Base-by-base conservation (phyloP, 2,888 invertebrate species). In the Bombylius major region DNA sequence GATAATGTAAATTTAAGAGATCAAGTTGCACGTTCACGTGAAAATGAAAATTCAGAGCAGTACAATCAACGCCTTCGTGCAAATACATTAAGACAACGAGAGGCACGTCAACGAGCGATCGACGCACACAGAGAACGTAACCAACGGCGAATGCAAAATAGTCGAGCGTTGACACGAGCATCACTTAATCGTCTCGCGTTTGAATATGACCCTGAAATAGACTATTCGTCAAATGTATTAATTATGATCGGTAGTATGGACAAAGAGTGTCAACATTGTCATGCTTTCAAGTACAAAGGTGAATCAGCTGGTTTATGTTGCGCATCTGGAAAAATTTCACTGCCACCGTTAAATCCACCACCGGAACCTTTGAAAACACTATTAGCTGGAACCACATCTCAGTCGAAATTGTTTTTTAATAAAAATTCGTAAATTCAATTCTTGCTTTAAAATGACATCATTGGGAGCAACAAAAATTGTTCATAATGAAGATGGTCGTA, bases 221-320 rank as follows among this genome's bases (percentile, higher is more conserved):
- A 66, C 53, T 64, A 66, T 61, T 65, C 63, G 60, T 61, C 64
- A 62, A 62, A 66, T 62, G 58, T 64, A 62, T 64, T 62, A 61
- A 63, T 65, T 58, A 62, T 57, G 62, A 66, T 68, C 62, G 63
- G 63, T 59, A 58, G 53, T 62, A 65, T 49, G 51, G n/a, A 53
- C 48, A 49, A 59, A 51, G 50, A 55, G 50, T 59, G 56, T 47
- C 55, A 57, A 59, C 48, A 56, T 34, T 59, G 59, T 58, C 58
- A 57, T 49, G 56, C 57, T 31, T 36, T 57, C 14, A 59, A 59
- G 34, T 57, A 45, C 47, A 47, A 49, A 33, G 39, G 47, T 53
- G 57, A 56, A 54, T n/a, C 49, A 32, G 13, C 56, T 14, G 56
- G 56, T 44, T 44, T 56, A 1, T 56, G 53, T 46, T 56, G 56